Conservation (phyloP, 2,113 vertebrate species). For the Microcebus griseorufus region DNA sequence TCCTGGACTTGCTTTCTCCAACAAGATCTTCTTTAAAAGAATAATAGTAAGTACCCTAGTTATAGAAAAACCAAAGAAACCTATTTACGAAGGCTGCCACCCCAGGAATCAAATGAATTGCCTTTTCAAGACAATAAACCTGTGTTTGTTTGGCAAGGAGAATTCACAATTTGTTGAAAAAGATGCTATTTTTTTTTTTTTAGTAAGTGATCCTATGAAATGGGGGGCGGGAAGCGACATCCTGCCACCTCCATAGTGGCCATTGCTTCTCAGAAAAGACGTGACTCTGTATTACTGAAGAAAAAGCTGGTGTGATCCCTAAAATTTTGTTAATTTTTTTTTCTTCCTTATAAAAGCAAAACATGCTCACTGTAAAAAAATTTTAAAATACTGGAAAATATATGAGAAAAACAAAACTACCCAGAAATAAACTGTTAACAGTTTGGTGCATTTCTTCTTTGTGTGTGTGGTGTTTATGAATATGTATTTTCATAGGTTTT, state of each 20-base stretch:
- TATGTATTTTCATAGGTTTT: neutral
- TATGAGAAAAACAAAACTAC: neutral
- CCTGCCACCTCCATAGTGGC: neutral
- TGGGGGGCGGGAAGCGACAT: neutral
- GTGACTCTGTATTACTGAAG: neutral
- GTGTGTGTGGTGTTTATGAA: neutral
- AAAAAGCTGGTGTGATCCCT: neutral
- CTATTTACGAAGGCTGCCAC: neutral
- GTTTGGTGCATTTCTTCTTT: neutral
- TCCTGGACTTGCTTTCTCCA: neutral
- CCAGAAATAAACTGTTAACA: neutral
- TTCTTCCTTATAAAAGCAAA: conserved; percentile 28
- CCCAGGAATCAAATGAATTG: neutral
- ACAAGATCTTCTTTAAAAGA: neutral
- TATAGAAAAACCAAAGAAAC: neutral
- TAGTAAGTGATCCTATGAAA: neutral
- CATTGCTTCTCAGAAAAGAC: neutral
- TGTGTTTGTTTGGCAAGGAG: neutral
- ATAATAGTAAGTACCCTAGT: neutral
- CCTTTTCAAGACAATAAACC: neutral
- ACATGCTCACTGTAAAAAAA: neutral
- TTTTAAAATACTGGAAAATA: conserved; percentile 20
- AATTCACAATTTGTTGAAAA: neutral
- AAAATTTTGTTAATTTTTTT: neutral
- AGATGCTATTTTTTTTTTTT: neutral